Conservation (phyloP, 2,888 invertebrate genomes). For the Chrysolina oricalcia region DNA sequence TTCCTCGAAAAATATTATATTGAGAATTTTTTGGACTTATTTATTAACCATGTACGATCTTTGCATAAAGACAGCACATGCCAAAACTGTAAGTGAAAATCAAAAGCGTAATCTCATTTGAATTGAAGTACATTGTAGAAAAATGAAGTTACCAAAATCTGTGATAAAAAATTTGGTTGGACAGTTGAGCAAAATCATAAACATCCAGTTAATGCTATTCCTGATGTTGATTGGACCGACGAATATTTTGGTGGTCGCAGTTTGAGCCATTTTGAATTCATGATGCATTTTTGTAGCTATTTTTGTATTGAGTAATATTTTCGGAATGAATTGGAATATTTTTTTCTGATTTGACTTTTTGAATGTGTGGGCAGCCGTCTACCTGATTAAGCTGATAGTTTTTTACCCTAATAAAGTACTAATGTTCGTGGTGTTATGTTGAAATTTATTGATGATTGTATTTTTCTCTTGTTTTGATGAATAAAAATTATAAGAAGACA, state of each 20-base stretch:
- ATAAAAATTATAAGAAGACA: not conserved
- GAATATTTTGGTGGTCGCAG: not conserved
- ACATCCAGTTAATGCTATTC: not conserved
- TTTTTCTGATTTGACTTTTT: not conserved
- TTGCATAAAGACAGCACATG: no score
- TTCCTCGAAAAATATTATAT: no score
- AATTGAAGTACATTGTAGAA: no score
- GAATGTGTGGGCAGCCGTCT: not conserved
- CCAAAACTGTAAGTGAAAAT: no score
- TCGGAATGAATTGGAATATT: not conserved
- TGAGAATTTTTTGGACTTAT: no score
- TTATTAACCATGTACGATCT: no score
- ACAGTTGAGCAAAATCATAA: no score
- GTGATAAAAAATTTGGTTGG: no score
- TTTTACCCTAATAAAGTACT: conserved; percentile 4
- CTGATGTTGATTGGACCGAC: no score
- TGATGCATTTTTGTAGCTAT: conserved; percentile 8
- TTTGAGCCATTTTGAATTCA: not conserved
- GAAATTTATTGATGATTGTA: conserved; percentile 17
- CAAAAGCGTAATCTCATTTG: no score
- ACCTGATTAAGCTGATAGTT: not conserved
- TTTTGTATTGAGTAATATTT: conserved; percentile 7
- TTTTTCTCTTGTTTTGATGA: conserved; percentile 16
- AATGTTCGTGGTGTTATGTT: conserved; percentile 12
- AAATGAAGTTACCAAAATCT: no score